Base-by-base conservation (phyloP, 2,113 vertebrate species). In the Beaufortia kweichowensis region DNA sequence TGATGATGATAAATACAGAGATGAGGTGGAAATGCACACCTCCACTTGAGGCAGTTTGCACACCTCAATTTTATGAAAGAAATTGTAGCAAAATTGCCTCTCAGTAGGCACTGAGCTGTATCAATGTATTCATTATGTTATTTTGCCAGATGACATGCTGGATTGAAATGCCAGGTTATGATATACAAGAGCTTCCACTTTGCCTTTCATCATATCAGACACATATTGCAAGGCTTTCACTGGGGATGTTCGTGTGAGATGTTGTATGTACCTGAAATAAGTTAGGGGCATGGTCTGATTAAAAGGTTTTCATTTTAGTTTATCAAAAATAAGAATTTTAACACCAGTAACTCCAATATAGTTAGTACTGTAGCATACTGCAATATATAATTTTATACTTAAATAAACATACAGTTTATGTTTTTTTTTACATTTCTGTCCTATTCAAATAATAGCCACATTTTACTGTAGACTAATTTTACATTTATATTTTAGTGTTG, bases 41-140 rank as follows among this genome's bases (percentile, higher is more conserved):
- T 72, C 4, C 23, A 26, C 69, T 72, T 41, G 21, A 71, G 23
- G 33, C 31, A 6, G 33, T 41, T 21, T 15, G 0, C 69, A 41
- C 33, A 59, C 69, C 69, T 59, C 53, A 41, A 28, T 28, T 15
- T 59, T 28, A 59, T 19, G 53, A 72, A 59, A 72, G 55, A 59
- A 71, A 72, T n/a, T 21, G 31, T 2, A 26, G 69, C 55, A 72
- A 59, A 72, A 72, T 72, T 72, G 69, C 33, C 33, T 72, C 69
- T 59, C 23, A 6, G 69, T 72, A 57, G 55, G 69, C 69, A 28
- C 53, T 59, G 69, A 72, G 69, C 69, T 43, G 33, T 43, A 72
- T 59, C 55, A 56, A n/a, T 59, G 55, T 41, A 55, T 72, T 72
- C 55, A 72, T 72, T 72, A 71, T 59, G 69, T 43, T 72, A 72